Evolutionary conservation across 2,888 invertebrate genomes (phyloP).

Genomic region (Noctua comes): DNA sequence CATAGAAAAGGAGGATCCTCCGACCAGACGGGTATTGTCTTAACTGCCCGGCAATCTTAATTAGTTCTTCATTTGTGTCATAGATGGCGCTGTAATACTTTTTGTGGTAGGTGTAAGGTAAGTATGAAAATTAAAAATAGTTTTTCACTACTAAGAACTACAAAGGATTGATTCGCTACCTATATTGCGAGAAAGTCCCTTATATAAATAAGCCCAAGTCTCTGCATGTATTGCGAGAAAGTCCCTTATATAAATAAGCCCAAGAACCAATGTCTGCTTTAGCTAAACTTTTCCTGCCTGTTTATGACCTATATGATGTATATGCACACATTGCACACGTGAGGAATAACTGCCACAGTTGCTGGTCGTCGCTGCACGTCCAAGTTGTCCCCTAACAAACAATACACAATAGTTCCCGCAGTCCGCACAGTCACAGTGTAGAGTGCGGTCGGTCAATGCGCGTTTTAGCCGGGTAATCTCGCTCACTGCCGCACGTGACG

Average conservation of each 20-base stretch:
- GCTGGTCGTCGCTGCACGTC: not conserved
- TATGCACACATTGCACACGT: not conserved
- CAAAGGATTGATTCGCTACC: too few species aligned
- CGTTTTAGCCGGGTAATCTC: conserved; percentile 54
- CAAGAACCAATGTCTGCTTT: not conserved
- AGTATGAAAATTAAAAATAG: not conserved
- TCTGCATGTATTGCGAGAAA: too few species aligned
- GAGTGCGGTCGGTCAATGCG: conserved; percentile 46
- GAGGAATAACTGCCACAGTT: conserved; percentile 1
- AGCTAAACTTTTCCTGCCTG: not conserved
- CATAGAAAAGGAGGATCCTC: not conserved
- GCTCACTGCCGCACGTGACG: conserved; percentile 40
- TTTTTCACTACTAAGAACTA: not conserved
- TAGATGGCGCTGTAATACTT: not conserved
- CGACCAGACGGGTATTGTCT: not conserved
- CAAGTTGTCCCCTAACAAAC: conserved; percentile 38
- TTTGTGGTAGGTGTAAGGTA: not conserved
- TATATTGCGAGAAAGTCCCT: not conserved
- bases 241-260: not conserved
- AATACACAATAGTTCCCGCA: conserved; percentile 43
- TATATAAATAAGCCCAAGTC: not conserved
- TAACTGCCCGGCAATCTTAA: too few species aligned
- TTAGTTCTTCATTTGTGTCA: not conserved
- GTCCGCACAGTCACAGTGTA: conserved; percentile 7
- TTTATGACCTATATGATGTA: not conserved